Conservation (phyloP, 1,140 invertebrate species). For the Meteorus sp. region DNA sequence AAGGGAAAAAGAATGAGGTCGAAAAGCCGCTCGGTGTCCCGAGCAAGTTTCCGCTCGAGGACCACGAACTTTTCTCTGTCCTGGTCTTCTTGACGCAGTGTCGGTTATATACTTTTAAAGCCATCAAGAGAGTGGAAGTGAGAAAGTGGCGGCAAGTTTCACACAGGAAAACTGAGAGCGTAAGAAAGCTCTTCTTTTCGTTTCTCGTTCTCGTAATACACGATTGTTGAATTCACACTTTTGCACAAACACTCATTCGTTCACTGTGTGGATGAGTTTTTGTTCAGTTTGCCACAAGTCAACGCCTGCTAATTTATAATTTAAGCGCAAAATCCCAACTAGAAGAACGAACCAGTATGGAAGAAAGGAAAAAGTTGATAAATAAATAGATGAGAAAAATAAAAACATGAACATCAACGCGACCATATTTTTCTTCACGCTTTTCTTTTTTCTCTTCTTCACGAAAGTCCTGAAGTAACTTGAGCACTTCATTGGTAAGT, state of each 20-base stretch:
- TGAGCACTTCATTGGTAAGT: too few relatives aligned
- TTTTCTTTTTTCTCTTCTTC: neutral
- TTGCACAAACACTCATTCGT: too few relatives aligned
- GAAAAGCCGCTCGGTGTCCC: slow-evolving; percentile 21
- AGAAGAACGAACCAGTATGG: too few relatives aligned
- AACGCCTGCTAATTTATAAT: too few relatives aligned
- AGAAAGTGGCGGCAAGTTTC: neutral
- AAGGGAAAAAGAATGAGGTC: slow-evolving; percentile 1
- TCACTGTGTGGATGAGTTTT: too few relatives aligned
- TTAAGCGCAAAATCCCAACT: too few relatives aligned
- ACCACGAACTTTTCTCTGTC: slow-evolving; percentile 25
- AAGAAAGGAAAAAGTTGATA: too few relatives aligned
- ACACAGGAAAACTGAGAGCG: slow-evolving; percentile 1
- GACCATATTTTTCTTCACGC: too few relatives aligned
- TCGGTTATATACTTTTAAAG: slow-evolving; percentile 34
- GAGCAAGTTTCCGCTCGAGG: slow-evolving; percentile 17
- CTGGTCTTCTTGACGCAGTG: slow-evolving; percentile 17
- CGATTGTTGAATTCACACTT: too few relatives aligned
- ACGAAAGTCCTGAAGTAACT: neutral
- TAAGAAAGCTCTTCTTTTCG: slow-evolving; percentile 7
- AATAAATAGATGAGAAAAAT: too few relatives aligned
- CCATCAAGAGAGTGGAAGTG: slow-evolving; percentile 27
- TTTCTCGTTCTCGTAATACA: slow-evolving; percentile 8
- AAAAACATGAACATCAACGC: too few relatives aligned
- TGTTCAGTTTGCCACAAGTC: too few relatives aligned